Evolutionary conservation across 2,888 invertebrate genomes (phyloP).

Genomic region (Griposia aprilina): DNA sequence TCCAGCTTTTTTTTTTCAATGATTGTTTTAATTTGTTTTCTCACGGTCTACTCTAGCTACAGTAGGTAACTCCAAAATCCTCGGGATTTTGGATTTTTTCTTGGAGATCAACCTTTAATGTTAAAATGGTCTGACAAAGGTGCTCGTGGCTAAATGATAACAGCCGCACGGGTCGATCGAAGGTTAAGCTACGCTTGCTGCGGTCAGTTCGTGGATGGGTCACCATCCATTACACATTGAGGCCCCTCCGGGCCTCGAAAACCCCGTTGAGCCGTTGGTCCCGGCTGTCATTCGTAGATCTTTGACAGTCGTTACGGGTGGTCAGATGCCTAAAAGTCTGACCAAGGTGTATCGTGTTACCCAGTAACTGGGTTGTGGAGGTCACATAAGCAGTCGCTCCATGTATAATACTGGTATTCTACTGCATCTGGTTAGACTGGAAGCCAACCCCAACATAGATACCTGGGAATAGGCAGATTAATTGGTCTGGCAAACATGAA

Average conservation of each 20-base stretch:
- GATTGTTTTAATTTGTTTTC: constrained; percentile 40
- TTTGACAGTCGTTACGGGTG: not conserved
- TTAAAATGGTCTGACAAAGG: not conserved
- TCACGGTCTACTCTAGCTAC: constrained; percentile 25
- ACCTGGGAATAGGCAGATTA: not conserved
- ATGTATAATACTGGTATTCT: not conserved
- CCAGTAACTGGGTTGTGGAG: not conserved
- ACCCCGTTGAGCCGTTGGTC: not conserved
- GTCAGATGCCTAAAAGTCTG: not conserved
- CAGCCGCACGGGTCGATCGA: not conserved
- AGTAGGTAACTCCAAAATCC: not conserved
- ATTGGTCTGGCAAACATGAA: not conserved
- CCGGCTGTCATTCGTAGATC: not conserved
- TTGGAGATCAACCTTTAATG: not conserved
- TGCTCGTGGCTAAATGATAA: not conserved
- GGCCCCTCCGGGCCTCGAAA: not conserved
- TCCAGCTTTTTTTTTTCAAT: constrained; percentile 22
- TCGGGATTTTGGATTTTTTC: not conserved
- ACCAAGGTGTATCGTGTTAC: not conserved
- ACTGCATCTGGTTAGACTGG: not conserved
- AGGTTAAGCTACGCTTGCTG: not conserved
- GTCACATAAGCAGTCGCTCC: too few relatives aligned
- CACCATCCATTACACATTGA: not conserved
- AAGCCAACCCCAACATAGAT: not conserved
- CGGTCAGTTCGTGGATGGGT: not conserved